These are phyloP conservation scores for Chrysotoxum bicinctum DNA, from an alignment of 2,888 invertebrate species.

Conservation along the genomic window DNA sequence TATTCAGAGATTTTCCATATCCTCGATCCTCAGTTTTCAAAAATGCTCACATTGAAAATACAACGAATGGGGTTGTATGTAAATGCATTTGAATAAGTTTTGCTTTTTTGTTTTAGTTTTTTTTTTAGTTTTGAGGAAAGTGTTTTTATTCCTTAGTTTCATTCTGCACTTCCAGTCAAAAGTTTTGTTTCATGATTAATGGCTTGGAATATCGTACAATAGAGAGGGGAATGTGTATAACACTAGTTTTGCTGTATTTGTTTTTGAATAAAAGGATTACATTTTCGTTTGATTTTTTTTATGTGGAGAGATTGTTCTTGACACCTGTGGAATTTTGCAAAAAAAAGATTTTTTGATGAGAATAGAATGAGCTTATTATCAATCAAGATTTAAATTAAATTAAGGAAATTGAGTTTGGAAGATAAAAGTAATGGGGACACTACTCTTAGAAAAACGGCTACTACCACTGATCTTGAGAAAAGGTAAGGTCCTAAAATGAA, in stretches of 20 bases:
- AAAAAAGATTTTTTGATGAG: neutral
- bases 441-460: no score
- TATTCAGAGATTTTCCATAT: slow-evolving; percentile 46
- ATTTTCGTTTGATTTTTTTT: slow-evolving; percentile 17
- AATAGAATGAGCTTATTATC: neutral
- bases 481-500: no score
- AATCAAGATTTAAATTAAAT: slow-evolving; percentile 32
- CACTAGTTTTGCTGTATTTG: slow-evolving; percentile 3
- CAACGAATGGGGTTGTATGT: neutral
- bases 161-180: slow-evolving; percentile 7
- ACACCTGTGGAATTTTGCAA: slow-evolving; percentile 41
- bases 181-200: slow-evolving; percentile 66
- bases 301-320: neutral
- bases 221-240: neutral
- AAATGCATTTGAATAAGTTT: slow-evolving; percentile 60
- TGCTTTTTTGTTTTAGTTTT: neutral
- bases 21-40: neutral
- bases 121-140: slow-evolving; percentile 2
- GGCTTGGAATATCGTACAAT: slow-evolving; percentile 42
- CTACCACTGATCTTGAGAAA: no score
- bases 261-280: slow-evolving; percentile 7
- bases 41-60: slow-evolving; percentile 7
- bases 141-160: neutral
- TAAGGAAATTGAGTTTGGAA: neutral
- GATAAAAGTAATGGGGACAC: no score